phyloP scores from a whole-genome alignment of 2,797 vertebrate genomes.

The Enteromius unitaeniatus region DNA sequence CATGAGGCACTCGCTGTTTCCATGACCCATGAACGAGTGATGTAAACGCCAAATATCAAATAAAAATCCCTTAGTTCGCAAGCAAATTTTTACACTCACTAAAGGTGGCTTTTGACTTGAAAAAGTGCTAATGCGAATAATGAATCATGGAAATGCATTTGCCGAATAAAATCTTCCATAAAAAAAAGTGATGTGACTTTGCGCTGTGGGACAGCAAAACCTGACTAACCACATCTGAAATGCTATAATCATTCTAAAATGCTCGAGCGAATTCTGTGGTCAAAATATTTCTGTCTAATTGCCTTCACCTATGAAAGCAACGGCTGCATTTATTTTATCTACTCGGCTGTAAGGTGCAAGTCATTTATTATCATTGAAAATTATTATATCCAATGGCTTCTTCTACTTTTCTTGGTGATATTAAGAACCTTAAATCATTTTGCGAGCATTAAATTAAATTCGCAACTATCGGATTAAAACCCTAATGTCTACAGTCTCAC shows the following conservation, averaged over 20 bases:
- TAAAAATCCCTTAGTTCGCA: not conserved
- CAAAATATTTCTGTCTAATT: not conserved
- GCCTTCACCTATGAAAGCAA: not conserved
- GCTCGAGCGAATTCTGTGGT: too few relatives aligned
- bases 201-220: too few relatives aligned
- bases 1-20: too few relatives aligned
- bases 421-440: not conserved
- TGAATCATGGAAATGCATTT: too few relatives aligned
- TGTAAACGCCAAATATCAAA: too few relatives aligned
- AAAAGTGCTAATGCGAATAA: not conserved
- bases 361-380: not conserved
- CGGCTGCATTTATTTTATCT: not conserved
- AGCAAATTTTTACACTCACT: not conserved
- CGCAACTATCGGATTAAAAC: not conserved
- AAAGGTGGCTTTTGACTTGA: not conserved
- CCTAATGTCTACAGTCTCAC: not conserved
- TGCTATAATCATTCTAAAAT: too few relatives aligned
- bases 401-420: not conserved
- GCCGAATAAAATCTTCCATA: not conserved
- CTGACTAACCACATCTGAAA: not conserved
- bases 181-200: too few relatives aligned
- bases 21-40: too few relatives aligned
- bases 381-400: not conserved
- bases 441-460: not conserved
- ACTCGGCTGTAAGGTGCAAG: not conserved